Evolutionary conservation across 2,113 vertebrate species (phyloP).

Genomic region (Protobothrops mucrosquamatus): DNA sequence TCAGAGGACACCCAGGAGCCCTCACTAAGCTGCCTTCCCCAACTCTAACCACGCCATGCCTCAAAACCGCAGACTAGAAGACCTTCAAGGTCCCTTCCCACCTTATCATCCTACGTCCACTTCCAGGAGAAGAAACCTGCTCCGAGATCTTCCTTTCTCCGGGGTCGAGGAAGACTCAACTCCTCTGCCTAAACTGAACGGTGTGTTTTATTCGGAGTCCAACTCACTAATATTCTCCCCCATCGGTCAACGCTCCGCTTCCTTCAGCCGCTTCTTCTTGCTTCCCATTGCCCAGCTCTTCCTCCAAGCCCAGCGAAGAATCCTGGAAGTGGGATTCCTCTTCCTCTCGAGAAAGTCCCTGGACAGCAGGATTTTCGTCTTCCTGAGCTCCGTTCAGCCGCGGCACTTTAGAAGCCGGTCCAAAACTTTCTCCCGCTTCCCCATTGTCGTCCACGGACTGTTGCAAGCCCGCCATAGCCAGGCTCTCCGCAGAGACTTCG

Average conservation of each 20-base stretch:
- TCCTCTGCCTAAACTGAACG: too few species aligned
- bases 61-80: not conserved
- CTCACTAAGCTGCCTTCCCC: not conserved
- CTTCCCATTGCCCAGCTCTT: not conserved
- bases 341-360: not conserved
- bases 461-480: accelerated
- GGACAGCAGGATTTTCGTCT: not conserved
- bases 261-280: not conserved
- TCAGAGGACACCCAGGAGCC: too few species aligned
- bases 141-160: not conserved
- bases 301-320: not conserved
- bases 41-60: not conserved
- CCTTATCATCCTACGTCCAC: not conserved
- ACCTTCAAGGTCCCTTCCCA: too few species aligned
- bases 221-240: conserved; percentile 20
- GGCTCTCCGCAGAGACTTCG: not conserved
- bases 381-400: conserved; percentile 21
- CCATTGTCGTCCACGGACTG: not conserved
- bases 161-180: accelerated
- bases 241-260: not conserved
- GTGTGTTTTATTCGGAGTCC: not conserved
- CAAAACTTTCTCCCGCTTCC: not conserved
- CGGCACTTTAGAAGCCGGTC: conserved; percentile 41
- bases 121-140: not conserved
- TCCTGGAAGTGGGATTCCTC: not conserved